Conservation (phyloP, 2,888 invertebrate genomes). For the Phengaris alcon region DNA sequence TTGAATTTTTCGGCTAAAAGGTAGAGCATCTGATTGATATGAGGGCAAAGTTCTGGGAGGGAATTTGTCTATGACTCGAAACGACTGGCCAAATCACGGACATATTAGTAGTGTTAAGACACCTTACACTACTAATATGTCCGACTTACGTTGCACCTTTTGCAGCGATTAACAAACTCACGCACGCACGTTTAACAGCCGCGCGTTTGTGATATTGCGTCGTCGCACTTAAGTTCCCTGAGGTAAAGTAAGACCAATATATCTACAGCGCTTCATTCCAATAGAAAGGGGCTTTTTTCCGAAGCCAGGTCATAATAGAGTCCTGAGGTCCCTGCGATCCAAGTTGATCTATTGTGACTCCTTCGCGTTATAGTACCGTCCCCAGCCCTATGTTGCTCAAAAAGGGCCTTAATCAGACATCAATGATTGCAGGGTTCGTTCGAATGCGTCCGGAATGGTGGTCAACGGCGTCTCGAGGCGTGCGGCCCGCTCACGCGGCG, state of each 20-base stretch:
- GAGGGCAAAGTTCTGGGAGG: background rate
- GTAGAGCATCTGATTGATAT: background rate
- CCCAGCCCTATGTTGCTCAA: no score
- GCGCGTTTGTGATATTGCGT: no score
- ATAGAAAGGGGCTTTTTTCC: no score
- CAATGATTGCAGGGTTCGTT: slow-evolving; percentile 86
- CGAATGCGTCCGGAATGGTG: slow-evolving; percentile 87
- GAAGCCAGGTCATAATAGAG: no score
- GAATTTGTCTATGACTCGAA: background rate
- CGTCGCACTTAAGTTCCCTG: no score
- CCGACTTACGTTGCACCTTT: background rate
- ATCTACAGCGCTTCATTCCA: no score
- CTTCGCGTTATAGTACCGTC: background rate
- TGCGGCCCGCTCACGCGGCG: slow-evolving; percentile 92
- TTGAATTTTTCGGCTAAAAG: background rate
- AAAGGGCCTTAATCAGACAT: background rate
- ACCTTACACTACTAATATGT: background rate
- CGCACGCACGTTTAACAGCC: no score
- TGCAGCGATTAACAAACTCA: background rate
- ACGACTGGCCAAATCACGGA: background rate
- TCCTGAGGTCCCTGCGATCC: no score
- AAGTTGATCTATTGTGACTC: no score
- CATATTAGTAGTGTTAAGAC: background rate
- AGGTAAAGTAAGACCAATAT: no score
- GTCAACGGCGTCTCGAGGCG: slow-evolving; percentile 83